Base-by-base conservation (phyloP, 1,140 invertebrate genomes). In the Drosophila sp. region DNA sequence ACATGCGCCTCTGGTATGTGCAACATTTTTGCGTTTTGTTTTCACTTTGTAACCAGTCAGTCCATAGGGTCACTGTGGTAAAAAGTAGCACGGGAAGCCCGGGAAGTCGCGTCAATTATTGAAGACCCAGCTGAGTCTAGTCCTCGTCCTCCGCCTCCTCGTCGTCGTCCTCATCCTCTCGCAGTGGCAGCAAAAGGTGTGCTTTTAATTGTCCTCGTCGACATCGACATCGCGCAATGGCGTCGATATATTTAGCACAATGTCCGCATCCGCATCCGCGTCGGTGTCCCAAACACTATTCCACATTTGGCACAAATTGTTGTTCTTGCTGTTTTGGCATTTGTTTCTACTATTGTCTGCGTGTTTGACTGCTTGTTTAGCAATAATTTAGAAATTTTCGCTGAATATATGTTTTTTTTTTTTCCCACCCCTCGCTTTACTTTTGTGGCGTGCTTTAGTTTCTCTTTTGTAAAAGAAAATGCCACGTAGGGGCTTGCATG, bases 321-420 rank as follows among this genome's bases (percentile, higher is more conserved):
- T 67, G 10, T 79, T 73, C 66, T 65, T 76, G 38, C 17, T 60
- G 61, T 69, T 60, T 61, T 78, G 56, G 30, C 63, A 63, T 62
- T 83, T 55, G 8, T 81, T 61, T 33, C 61, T 61, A 44, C 7
- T 64, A 30, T 25, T 70, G 55, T 41, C 62, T 71, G 66, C 73
- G 67, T 77, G 82, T 82, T 79, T 86, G 75, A 76, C 78, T 81
- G 79, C 83, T 87, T 82, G 83, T 82, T 86, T 87, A 82, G 83
- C 67, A 86, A 86, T 87, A 87, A 86, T 86, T 86, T 86, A 87
- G 72, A 83, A 86, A 86, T 83, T 86, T 86, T 86, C 83, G 83
- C 83, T 86, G 79, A 86, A 79, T 86, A 60, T 86, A 76, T 87
- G 79, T 70, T 17, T 17, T 17, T 82, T 79, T 17, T 41, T 60